phyloP scores from a whole-genome alignment of 2,113 vertebrate genomes.

The Anoura caudifer region DNA sequence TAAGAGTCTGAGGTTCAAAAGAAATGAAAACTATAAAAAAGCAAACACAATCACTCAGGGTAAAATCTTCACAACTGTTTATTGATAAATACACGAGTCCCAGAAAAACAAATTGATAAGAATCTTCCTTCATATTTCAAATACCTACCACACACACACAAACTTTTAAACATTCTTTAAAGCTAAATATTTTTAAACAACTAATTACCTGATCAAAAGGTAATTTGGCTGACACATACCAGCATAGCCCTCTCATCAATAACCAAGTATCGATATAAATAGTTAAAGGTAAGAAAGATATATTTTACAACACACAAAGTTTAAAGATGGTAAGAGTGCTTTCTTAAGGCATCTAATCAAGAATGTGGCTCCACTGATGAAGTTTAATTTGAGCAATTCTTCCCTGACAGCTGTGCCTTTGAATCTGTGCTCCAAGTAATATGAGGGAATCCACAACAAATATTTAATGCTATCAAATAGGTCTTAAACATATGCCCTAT shows the following conservation, averaged over 20 bases:
- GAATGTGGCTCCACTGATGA: background rate
- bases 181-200: constrained; percentile 22
- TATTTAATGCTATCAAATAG: background rate
- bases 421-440: background rate
- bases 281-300: background rate
- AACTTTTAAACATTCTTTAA: constrained; percentile 44
- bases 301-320: background rate
- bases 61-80: constrained; percentile 56
- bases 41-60: constrained; percentile 45
- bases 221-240: background rate
- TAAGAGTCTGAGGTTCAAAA: background rate
- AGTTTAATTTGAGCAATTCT: background rate
- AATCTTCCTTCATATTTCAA: constrained; percentile 37
- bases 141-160: background rate
- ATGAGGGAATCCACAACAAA: background rate
- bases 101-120: constrained; percentile 36
- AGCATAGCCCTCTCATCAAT: background rate
- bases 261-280: background rate
- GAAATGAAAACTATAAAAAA: constrained; percentile 20
- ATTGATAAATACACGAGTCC: constrained; percentile 38
- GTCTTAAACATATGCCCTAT: background rate
- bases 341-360: background rate
- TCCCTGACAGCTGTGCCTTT: background rate
- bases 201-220: background rate
- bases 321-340: background rate